Evolutionary conservation across 1,140 invertebrate species (phyloP).

Genomic region (Trichonephila clavipes): DNA sequence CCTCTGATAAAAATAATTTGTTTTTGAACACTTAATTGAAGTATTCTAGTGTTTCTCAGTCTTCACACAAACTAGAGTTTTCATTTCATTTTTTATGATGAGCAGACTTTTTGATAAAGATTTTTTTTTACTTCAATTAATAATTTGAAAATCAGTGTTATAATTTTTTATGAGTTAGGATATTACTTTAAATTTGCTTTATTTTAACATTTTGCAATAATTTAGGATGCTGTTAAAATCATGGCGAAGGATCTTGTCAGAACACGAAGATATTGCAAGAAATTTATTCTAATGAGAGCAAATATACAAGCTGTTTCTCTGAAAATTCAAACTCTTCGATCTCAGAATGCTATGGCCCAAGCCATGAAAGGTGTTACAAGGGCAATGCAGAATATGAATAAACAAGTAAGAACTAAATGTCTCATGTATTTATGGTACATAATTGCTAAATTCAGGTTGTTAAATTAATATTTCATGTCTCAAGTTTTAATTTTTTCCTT

Average conservation of each 20-base stretch:
- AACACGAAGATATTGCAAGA: constrained; percentile 95
- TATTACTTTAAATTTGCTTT: background rate
- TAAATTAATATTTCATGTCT: too few species aligned
- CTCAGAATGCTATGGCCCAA: constrained; percentile 99
- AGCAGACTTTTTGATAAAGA: too few species aligned
- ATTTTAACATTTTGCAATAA: background rate
- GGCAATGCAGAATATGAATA: constrained; percentile 99
- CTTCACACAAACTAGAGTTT: too few species aligned
- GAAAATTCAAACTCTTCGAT: constrained; percentile 98
- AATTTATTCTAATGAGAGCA: constrained; percentile 99
- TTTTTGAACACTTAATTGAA: too few species aligned
- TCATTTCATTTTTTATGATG: too few species aligned
- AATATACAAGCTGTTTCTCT: constrained; percentile 99
- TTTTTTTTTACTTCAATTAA: too few species aligned
- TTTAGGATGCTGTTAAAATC: constrained; percentile 98
- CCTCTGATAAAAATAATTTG: too few species aligned
- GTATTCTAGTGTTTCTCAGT: too few species aligned
- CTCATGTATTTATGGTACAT: background rate
- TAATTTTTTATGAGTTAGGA: background rate
- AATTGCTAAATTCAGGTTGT: background rate
- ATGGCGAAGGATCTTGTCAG: constrained; percentile 99
- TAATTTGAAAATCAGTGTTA: too few species aligned
- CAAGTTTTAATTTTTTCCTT: too few species aligned
- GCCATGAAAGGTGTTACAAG: constrained; percentile 99
- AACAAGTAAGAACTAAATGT: constrained; percentile 83